Conservation (phyloP, 2,113 vertebrate species). For the Neolamprologus kungweensis region DNA sequence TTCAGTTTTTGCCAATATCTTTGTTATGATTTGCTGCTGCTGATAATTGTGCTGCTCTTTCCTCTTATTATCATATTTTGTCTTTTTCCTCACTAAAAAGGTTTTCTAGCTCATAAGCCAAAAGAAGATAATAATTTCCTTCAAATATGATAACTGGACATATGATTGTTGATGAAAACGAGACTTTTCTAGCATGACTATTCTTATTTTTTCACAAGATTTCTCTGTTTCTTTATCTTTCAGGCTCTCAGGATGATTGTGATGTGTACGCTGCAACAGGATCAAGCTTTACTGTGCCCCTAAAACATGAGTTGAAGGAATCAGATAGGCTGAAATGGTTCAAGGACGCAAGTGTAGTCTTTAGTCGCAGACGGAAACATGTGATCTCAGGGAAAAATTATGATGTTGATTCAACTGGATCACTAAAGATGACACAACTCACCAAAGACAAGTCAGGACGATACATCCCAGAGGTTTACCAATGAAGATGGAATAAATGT, state of each 20-base stretch:
- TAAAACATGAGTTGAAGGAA: accelerated
- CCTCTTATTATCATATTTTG: not conserved
- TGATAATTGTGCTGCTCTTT: not conserved
- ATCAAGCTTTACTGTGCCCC: accelerated
- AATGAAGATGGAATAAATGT: accelerated
- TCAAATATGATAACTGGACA: accelerated
- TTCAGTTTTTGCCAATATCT: accelerated
- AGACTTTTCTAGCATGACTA: not conserved
- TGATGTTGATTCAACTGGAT: not conserved
- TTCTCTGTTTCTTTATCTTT: not conserved
- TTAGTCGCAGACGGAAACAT: accelerated
- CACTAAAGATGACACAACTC: accelerated
- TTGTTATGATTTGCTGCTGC: not conserved
- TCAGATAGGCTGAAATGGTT: accelerated
- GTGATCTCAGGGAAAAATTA: accelerated
- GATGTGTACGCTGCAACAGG: accelerated
- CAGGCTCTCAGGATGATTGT: not conserved
- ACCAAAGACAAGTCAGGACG: accelerated
- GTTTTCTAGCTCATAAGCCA: not conserved
- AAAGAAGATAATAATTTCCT: not conserved
- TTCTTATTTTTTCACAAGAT: not conserved
- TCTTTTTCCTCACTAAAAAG: not conserved
- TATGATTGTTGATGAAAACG: not conserved
- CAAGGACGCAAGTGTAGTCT: accelerated
- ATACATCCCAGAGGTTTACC: accelerated